A percentile compares a stretch with the other conserved stretches of the same genome.
phyloP scores from a whole-genome alignment of 2,888 invertebrate genomes.

The Apamea anceps region DNA sequence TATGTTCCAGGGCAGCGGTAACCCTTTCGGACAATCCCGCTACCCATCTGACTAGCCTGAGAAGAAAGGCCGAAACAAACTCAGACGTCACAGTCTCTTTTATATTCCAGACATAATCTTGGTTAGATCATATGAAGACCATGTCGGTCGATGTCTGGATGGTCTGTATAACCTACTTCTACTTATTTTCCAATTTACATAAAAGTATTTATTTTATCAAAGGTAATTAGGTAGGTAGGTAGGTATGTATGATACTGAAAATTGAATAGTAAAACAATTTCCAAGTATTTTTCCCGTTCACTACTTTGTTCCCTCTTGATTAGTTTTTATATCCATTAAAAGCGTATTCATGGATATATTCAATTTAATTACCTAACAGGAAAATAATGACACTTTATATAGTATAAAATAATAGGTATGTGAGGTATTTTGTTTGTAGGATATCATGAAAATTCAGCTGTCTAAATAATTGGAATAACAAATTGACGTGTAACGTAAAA shows the following conservation, averaged over 20 bases:
- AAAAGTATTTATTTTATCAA: constrained; percentile 1
- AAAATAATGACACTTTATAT: constrained; percentile 4
- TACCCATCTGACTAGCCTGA: too few species aligned
- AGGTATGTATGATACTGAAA: background rate
- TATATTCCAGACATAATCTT: too few species aligned
- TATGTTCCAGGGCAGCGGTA: too few species aligned
- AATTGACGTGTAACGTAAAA: background rate
- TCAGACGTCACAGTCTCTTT: too few species aligned
- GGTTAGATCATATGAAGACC: too few species aligned
- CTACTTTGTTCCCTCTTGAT: background rate
- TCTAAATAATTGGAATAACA: constrained; percentile 6
- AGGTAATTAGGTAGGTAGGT: background rate
- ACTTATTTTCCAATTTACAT: constrained; percentile 7
- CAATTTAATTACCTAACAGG: constrained; percentile 21
- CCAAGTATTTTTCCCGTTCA: background rate
- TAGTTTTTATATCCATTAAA: constrained; percentile 6
- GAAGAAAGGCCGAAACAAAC: too few species aligned
- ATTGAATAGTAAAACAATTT: constrained; percentile 13
- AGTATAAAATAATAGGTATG: background rate
- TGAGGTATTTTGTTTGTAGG: background rate
- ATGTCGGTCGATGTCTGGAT: too few species aligned
- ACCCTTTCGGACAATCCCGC: too few species aligned
- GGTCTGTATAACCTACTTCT: too few species aligned
- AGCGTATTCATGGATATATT: constrained; percentile 12
- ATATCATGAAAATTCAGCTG: background rate